A percentile compares a stretch with the other conserved stretches of the same genome.
Evolutionary conservation across 2,888 invertebrate genomes (phyloP).

Genomic region (Danaus chrysippus): DNA sequence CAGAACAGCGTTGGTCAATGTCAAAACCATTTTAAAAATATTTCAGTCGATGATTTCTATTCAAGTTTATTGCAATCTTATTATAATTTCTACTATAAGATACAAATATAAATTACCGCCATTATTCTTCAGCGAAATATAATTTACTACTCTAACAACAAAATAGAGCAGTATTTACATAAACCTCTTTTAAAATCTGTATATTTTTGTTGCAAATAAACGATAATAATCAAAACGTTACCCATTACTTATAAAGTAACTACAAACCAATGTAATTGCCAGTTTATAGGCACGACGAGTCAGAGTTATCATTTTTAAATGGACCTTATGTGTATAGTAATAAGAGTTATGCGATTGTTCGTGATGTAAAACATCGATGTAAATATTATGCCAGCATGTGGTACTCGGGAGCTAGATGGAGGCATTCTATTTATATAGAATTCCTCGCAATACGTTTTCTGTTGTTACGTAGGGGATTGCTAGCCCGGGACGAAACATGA

Average conservation of each 20-base stretch:
- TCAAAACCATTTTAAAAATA: no score
- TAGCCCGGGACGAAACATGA: conserved; percentile 32
- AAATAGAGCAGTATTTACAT: background rate
- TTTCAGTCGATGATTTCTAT: no score
- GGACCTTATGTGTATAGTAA: conserved; percentile 7
- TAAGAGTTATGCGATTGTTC: conserved; percentile 13
- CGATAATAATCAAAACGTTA: conserved; percentile 12
- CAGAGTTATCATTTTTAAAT: conserved; percentile 14
- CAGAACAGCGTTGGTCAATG: no score
- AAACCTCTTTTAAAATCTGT: background rate
- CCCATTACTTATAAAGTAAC: conserved; percentile 31
- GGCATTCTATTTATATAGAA: conserved; percentile 38
- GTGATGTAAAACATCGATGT: conserved; percentile 22
- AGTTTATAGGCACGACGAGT: conserved; percentile 15
- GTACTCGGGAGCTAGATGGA: conserved; percentile 30
- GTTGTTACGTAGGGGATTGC: conserved; percentile 30
- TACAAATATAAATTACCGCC: no score
- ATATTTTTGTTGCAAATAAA: conserved; percentile 30
- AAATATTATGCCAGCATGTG: conserved; percentile 29
- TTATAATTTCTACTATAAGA: no score
- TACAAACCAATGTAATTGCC: conserved; percentile 30
- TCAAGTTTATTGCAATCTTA: no score
- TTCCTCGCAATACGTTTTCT: conserved; percentile 36
- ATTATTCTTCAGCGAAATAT: no score
- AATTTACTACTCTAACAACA: background rate